Base-by-base conservation (phyloP, 2,888 invertebrate species). In the Hylaea fasciaria region DNA sequence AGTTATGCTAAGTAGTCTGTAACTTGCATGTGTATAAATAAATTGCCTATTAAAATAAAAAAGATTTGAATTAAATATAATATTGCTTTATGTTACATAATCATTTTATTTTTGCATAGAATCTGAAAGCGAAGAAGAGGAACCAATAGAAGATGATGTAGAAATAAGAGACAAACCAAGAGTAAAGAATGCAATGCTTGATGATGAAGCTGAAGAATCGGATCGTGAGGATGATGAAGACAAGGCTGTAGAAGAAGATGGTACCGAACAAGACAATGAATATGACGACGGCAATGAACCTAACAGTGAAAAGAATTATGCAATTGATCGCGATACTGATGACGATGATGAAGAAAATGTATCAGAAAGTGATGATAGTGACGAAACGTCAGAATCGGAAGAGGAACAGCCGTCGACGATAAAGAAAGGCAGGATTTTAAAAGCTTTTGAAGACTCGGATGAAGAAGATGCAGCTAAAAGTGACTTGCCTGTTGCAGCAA, bases 131-230 rank as follows among this genome's bases (percentile, higher is more conserved):
- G 87, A 89, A 28, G 89, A 92, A 56, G 93, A 93, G 65, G 88
- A 91, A 55, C 72, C 72, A 41, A 57, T 75, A 37, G 89, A 87
- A 66, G 72, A 83, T 63, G 87, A 90, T 65, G 72, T 82, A 51
- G 77, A 81, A 39, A 77, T 84, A n/a, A 81, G 78, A 67, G 86
- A 89, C 55, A 90, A 90, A 52, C 85, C 87, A 10, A 84, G 82
- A 54, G 89, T 89, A 64, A 79, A 78, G 29, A 91, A 91, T 59
- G 82, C 86, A 28, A 83, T 91, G 79, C 66, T 92, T 56, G 87
- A 89, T 57, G 89, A 92, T 62, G 93, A 93, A 70, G 94, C 94
- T 44, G 92, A 92, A 65, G 92, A 90, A 69, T 88, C 93, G 7
- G 89, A 91, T 46, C 82, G 84, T 62, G 89, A 89, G 46, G 81